Evolutionary conservation across 2,113 vertebrate species (phyloP).

Genomic region (Dendropsophus ebraccatus): DNA sequence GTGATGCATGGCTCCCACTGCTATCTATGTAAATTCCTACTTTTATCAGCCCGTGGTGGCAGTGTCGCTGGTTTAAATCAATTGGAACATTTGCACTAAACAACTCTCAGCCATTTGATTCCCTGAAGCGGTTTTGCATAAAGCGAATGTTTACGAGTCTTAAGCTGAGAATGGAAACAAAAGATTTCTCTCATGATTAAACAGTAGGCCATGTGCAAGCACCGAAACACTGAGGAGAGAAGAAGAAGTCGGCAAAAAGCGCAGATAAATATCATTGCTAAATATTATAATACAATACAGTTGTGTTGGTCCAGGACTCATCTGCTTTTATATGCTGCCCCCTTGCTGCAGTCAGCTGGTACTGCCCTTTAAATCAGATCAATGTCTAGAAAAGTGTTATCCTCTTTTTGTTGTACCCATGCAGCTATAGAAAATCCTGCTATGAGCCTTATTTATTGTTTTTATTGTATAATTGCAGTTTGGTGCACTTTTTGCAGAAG

Average conservation of each 20-base stretch:
- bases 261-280: background rate
- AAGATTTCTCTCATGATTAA: constrained; percentile 35
- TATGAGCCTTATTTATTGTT: no score
- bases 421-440: no score
- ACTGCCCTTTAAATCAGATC: background rate
- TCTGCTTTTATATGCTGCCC: background rate
- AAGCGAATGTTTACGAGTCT: constrained; percentile 49
- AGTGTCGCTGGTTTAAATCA: constrained; percentile 48
- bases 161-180: constrained; percentile 19
- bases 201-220: background rate
- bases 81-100: constrained; percentile 54
- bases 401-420: no score
- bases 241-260: constrained; percentile 7
- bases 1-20: constrained; percentile 57
- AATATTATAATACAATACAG: background rate
- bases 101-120: constrained; percentile 58
- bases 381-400: no score
- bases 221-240: background rate
- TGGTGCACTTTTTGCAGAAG: no score
- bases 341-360: background rate
- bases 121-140: constrained; percentile 56
- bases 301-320: background rate
- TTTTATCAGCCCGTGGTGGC: constrained; percentile 57
- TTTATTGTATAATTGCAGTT: no score
- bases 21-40: constrained; percentile 55